Percentiles rank a stretch among this genome's conserved stretches.
Conservation (phyloP, 2,113 vertebrate genomes). For the Willisornis vidua region DNA sequence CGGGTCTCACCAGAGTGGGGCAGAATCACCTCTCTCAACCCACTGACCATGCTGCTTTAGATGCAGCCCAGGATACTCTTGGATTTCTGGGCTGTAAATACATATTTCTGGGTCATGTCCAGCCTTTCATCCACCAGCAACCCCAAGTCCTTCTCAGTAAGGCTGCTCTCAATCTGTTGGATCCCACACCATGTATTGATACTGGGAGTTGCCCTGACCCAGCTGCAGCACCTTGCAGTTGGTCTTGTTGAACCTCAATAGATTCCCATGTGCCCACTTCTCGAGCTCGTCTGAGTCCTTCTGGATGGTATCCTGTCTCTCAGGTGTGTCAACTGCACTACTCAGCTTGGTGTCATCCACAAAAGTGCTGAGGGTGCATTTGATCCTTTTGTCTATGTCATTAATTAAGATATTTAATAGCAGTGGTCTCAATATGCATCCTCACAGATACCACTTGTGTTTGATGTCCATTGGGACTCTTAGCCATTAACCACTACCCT, state of each 20-base stretch:
- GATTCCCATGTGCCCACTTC: neutral
- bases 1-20: neutral
- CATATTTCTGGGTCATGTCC: rapidly evolving
- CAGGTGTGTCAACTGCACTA: neutral
- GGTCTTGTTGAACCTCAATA: neutral
- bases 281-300: neutral
- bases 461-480: neutral
- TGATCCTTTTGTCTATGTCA: neutral
- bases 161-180: neutral
- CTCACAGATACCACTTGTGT: neutral
- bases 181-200: neutral
- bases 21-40: neutral
- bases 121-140: neutral
- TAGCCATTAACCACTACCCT: neutral
- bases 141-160: rapidly evolving
- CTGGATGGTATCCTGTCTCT: neutral
- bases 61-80: rapidly evolving
- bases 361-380: neutral
- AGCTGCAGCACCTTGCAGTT: neutral
- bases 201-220: too few relatives aligned
- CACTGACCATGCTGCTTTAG: rapidly evolving
- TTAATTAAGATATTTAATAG: neutral
- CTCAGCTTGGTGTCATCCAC: neutral
- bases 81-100: neutral
- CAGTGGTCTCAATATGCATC: too few relatives aligned